Evolutionary conservation across 92 coral and sea anemone genomes (phyloP).

Genomic region (Porites rus): DNA sequence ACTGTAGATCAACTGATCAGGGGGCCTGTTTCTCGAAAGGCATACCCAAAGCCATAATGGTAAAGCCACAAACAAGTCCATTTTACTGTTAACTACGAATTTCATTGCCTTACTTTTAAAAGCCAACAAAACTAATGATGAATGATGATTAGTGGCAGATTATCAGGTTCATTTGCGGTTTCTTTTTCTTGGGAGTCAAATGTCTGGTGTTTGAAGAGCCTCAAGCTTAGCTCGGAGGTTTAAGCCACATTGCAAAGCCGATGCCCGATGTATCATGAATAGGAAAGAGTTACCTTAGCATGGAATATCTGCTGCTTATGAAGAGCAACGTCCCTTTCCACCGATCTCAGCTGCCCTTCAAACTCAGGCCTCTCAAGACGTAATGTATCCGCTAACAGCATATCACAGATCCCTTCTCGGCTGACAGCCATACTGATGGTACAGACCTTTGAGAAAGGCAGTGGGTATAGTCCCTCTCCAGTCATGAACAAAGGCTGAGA

Average conservation of each 20-base stretch:
- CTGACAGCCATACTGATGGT: slow-evolving; percentile 85
- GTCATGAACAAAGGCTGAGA: slow-evolving; percentile 81
- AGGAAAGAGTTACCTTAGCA: slow-evolving; percentile 70
- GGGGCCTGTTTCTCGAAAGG: no score
- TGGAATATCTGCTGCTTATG: slow-evolving; percentile 84
- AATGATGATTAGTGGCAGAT: no score
- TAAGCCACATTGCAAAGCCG: no score
- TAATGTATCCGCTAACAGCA: slow-evolving; percentile 78
- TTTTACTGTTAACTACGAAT: no score
- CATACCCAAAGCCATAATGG: no score
- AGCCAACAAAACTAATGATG: no score
- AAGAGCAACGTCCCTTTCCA: slow-evolving; percentile 83
- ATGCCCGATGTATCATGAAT: no score
- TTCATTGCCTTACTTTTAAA: no score
- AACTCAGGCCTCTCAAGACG: slow-evolving; percentile 92
- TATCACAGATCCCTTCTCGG: slow-evolving; percentile 82
- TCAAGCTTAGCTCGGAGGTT: not conserved
- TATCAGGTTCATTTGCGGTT: no score
- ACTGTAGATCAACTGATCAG: no score
- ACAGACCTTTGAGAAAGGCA: slow-evolving; percentile 79
- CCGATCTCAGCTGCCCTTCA: slow-evolving; percentile 87
- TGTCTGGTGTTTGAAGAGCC: not conserved
- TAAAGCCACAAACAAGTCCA: no score
- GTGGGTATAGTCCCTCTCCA: slow-evolving; percentile 76
- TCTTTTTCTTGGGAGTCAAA: no score